Conservation (phyloP, 2,797 vertebrate species). For the Silurus lanzhouensis region DNA sequence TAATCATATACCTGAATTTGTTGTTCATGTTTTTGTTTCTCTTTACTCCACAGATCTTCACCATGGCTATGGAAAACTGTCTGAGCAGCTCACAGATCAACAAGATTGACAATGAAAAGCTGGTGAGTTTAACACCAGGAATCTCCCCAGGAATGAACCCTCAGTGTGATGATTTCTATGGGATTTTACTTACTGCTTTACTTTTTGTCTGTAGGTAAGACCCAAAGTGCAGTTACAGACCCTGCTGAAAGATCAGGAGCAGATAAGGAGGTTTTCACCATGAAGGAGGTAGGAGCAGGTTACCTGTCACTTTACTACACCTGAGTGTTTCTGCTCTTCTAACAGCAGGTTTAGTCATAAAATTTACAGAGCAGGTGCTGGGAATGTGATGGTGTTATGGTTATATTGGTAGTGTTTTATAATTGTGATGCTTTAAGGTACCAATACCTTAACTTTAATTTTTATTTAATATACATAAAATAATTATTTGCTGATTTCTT, state of each 20-base stretch:
- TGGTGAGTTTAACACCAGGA: constrained; percentile 71
- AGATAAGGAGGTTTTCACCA: constrained; percentile 90
- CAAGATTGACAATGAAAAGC: constrained; percentile 75
- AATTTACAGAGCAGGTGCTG: neutral
- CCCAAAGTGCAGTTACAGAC: constrained; percentile 85
- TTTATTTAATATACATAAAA: neutral
- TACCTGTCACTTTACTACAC: neutral
- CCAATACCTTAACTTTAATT: neutral
- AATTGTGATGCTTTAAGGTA: neutral
- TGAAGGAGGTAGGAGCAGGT: constrained; percentile 88
- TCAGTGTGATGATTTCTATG: neutral
- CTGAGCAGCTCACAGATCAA: constrained; percentile 70
- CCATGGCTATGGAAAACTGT: constrained; percentile 74
- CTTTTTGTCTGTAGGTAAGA: constrained; percentile 77
- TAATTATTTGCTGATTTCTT: neutral
- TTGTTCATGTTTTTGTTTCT: neutral
- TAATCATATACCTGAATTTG: neutral
- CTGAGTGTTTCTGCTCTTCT: neutral
- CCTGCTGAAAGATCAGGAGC: constrained; percentile 86
- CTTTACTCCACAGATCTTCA: constrained; percentile 57
- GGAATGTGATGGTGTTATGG: no score
- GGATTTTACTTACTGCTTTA: neutral
- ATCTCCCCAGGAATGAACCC: neutral
- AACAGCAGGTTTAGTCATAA: neutral
- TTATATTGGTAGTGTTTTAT: neutral